Percentiles rank a stretch among this genome's conserved stretches.
These are phyloP conservation scores for Rhinichthys osculus DNA, from an alignment of 2,797 vertebrate species.

Conservation along the genomic window DNA sequence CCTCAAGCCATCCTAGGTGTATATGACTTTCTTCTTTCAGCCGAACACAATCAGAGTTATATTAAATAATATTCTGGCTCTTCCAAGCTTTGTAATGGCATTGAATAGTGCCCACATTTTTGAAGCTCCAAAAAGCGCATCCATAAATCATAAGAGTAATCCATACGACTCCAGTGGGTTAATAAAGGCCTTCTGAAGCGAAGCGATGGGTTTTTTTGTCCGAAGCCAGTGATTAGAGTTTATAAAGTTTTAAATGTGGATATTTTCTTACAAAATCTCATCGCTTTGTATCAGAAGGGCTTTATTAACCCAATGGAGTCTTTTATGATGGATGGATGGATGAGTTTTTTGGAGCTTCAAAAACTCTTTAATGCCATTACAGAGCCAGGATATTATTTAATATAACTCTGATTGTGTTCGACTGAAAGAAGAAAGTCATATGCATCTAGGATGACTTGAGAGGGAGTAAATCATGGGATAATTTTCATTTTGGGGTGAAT, in stretches of 20 bases:
- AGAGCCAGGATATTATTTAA: not conserved
- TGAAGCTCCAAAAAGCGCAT: not conserved
- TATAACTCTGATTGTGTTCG: not conserved
- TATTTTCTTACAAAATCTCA: not conserved
- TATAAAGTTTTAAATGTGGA: not conserved
- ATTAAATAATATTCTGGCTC: not conserved
- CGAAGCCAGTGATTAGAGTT: not conserved
- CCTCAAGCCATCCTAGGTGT: too few relatives aligned
- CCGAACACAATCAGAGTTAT: too few relatives aligned
- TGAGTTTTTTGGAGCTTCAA: not conserved
- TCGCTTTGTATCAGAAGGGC: not conserved
- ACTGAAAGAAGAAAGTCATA: not conserved
- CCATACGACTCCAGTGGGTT: too few relatives aligned
- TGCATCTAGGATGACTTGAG: not conserved
- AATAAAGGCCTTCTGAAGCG: too few relatives aligned
- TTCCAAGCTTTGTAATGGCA: not conserved
- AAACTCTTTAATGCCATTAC: not conserved
- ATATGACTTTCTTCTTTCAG: too few relatives aligned
- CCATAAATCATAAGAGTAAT: too few relatives aligned
- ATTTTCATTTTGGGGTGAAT: not conserved
- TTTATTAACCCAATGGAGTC: not conserved
- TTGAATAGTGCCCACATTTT: not conserved
- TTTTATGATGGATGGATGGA: not conserved
- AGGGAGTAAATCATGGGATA: not conserved
- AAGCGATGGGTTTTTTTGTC: too few relatives aligned